These are phyloP conservation scores for Eurytoma californica DNA, from an alignment of 2,888 invertebrate species.

Conservation along the genomic window DNA sequence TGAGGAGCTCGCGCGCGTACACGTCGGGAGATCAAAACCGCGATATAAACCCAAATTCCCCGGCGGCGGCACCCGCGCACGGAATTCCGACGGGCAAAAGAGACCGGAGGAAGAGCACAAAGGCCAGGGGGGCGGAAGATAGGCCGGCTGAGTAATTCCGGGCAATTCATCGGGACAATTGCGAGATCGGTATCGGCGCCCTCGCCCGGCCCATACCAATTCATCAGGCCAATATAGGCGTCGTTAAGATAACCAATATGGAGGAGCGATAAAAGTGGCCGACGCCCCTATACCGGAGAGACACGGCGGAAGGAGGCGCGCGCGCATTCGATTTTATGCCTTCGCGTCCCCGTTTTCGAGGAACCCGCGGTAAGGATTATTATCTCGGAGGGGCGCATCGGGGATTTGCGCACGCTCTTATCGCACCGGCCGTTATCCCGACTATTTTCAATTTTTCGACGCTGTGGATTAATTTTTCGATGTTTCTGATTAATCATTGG, in stretches of 20 bases:
- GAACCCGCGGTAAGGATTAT: slow-evolving; percentile 12
- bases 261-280: slow-evolving; percentile 18
- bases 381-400: not conserved
- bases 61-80: not conserved
- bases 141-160: slow-evolving; percentile 39
- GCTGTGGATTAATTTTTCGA: no score
- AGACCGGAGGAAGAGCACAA: not conserved
- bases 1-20: not conserved
- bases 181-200: slow-evolving; percentile 42
- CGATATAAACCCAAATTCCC: slow-evolving; percentile 34
- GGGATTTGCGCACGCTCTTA: no score
- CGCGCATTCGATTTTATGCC: slow-evolving; percentile 28
- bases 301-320: not conserved
- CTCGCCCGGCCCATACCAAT: slow-evolving; percentile 35
- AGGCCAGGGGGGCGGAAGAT: not conserved
- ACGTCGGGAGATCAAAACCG: slow-evolving; percentile 28
- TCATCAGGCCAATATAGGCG: slow-evolving; percentile 49
- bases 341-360: not conserved
- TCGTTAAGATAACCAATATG: slow-evolving; percentile 47
- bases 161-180: slow-evolving; percentile 49
- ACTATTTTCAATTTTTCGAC: not conserved
- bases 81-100: slow-evolving; percentile 20
- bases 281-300: no score
- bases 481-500: no score
- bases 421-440: no score